A percentile compares a stretch with the other conserved stretches of the same genome.
These are phyloP conservation scores for Trachythela sp. DNA, from an alignment of 64 coral and sea anemone species.

Conservation along the genomic window DNA sequence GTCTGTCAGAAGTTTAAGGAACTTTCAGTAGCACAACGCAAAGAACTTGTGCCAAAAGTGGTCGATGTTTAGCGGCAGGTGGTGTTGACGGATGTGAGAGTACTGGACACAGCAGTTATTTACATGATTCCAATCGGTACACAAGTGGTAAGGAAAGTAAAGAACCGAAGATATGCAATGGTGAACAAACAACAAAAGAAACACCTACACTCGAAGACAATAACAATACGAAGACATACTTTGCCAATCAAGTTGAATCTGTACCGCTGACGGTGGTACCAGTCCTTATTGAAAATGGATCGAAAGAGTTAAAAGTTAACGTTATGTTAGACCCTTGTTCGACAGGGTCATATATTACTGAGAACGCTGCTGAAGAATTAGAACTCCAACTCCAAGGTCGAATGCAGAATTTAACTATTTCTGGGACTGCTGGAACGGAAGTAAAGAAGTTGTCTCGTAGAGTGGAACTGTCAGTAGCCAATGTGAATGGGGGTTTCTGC, in stretches of 20 bases:
- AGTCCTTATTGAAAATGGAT: background rate
- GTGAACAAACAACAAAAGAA: background rate
- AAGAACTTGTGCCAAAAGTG: constrained; percentile 20
- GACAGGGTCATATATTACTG: background rate
- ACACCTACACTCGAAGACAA: background rate
- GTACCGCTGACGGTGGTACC: background rate
- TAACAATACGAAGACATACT: background rate
- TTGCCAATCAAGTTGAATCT: background rate
- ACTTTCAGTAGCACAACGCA: constrained; percentile 25
- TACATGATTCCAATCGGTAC: constrained; percentile 25
- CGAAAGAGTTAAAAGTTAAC: background rate
- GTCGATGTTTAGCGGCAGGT: constrained; percentile 45
- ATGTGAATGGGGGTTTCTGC: constrained; percentile 29
- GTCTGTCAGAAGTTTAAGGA: constrained; percentile 44
- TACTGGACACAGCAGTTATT: constrained; percentile 41
- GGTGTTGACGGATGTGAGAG: constrained; percentile 48
- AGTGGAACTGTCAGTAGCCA: constrained; percentile 29
- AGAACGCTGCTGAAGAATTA: constrained; percentile 2
- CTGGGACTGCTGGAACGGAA: background rate
- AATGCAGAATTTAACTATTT: background rate
- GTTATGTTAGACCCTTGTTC: background rate
- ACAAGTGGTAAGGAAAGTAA: background rate
- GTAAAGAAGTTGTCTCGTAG: background rate
- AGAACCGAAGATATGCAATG: background rate
- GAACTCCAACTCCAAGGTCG: background rate